Evolutionary conservation across 2,888 invertebrate species (phyloP).

Genomic region (Zelleria hepariella): DNA sequence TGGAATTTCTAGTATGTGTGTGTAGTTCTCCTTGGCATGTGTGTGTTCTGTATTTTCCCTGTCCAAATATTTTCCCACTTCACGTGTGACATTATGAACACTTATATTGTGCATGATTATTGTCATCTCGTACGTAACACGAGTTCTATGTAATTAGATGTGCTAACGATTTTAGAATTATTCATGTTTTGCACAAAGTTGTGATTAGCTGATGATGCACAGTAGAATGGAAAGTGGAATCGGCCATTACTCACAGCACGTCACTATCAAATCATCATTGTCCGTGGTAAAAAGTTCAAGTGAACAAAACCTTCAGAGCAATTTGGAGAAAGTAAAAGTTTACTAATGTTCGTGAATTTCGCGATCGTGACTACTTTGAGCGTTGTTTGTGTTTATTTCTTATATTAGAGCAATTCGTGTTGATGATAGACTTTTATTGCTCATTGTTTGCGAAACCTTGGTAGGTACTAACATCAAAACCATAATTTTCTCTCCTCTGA

Average conservation of each 20-base stretch:
- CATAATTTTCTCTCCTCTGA: not conserved
- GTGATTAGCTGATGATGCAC: not conserved
- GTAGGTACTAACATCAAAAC: not conserved
- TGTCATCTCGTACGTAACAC: not conserved
- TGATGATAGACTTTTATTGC: not conserved
- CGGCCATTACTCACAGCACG: not conserved
- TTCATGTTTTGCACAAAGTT: not conserved
- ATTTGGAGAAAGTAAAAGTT: conserved; percentile 8
- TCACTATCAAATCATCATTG: not conserved
- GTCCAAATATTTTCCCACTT: no score
- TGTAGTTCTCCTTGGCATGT: no score
- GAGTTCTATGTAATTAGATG: not conserved
- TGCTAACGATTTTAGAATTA: not conserved
- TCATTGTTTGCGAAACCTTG: not conserved
- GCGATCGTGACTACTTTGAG: not conserved
- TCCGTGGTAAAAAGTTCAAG: not conserved
- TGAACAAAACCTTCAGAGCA: not conserved
- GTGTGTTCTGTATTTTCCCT: no score
- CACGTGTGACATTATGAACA: no score
- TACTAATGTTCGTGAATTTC: not conserved
- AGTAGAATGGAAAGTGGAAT: not conserved
- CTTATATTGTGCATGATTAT: no score
- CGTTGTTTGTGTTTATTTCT: not conserved
- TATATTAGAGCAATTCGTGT: not conserved
- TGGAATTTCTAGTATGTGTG: no score